Percentiles rank a stretch among this genome's conserved stretches.
These are phyloP conservation scores for Hypotaenidia okinawae DNA, from an alignment of 2,797 vertebrate genomes.

Conservation along the genomic window DNA sequence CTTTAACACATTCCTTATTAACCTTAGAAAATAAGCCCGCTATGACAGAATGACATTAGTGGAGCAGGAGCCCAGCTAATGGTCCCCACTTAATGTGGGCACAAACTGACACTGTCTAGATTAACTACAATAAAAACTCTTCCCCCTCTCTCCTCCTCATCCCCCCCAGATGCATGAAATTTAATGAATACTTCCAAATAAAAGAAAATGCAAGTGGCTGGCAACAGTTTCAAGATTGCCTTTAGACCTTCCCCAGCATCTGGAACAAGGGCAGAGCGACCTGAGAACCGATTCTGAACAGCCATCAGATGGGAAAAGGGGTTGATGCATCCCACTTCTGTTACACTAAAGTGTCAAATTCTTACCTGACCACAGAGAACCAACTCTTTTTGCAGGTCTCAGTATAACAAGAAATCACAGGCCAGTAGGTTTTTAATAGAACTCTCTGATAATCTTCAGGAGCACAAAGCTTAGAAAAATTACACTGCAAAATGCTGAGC, in stretches of 20 bases:
- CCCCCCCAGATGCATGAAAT: background rate
- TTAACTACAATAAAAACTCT: conserved; percentile 25
- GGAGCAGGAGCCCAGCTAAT: conserved; percentile 52
- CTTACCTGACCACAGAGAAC: background rate
- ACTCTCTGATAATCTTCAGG: background rate
- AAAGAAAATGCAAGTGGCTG: background rate
- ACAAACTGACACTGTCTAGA: background rate
- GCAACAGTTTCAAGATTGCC: background rate
- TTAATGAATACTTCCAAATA: background rate
- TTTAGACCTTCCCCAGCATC: background rate
- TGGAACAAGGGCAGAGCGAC: background rate
- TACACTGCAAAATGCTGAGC: background rate
- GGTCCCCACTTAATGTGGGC: conserved; percentile 2
- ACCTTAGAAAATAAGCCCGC: conserved; percentile 42
- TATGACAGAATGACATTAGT: conserved; percentile 24
- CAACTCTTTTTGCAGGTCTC: background rate
- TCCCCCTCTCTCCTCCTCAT: background rate
- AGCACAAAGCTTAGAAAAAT: conserved; percentile 3
- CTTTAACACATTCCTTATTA: conserved; percentile 54
- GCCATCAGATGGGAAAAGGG: background rate
- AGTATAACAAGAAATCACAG: background rate
- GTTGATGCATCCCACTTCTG: background rate
- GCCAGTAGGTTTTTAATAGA: background rate
- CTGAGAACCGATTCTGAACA: background rate
- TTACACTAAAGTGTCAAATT: background rate